These are phyloP conservation scores for Halcyon chelicuti DNA, from an alignment of 2,797 vertebrate genomes.

Conservation along the genomic window DNA sequence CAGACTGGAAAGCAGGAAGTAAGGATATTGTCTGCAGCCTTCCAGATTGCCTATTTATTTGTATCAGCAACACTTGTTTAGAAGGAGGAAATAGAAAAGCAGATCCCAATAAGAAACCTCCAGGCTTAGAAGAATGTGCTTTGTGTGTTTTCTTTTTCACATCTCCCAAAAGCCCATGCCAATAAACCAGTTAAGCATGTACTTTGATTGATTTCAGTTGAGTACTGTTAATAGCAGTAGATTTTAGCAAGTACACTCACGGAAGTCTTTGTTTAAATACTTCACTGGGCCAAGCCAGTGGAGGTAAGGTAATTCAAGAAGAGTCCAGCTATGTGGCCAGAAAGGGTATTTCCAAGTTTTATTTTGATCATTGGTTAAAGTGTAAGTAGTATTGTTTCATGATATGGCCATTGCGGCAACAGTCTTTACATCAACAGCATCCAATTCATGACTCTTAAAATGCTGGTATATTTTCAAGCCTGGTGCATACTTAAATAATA, in stretches of 20 bases:
- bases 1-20: not conserved
- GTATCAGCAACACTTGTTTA: not conserved
- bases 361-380: not conserved
- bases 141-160: not conserved
- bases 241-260: not conserved
- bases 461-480: not conserved
- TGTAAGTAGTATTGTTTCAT: not conserved
- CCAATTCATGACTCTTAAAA: not conserved
- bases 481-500: not conserved
- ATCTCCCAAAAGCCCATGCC: not conserved
- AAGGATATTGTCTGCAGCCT: not conserved
- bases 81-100: not conserved
- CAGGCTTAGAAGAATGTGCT: not conserved
- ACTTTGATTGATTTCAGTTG: not conserved
- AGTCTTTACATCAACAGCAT: not conserved
- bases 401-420: not conserved
- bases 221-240: not conserved
- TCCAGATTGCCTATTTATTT: not conserved
- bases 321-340: not conserved
- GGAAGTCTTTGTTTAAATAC: not conserved
- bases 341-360: not conserved
- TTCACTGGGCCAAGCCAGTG: not conserved
- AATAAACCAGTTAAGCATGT: not conserved
- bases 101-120: not conserved
- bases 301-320: not conserved